A percentile compares a stretch with the other conserved stretches of the same genome.
These are phyloP conservation scores for Talpa occidentalis DNA, from an alignment of 2,113 vertebrate genomes.

Conservation along the genomic window DNA sequence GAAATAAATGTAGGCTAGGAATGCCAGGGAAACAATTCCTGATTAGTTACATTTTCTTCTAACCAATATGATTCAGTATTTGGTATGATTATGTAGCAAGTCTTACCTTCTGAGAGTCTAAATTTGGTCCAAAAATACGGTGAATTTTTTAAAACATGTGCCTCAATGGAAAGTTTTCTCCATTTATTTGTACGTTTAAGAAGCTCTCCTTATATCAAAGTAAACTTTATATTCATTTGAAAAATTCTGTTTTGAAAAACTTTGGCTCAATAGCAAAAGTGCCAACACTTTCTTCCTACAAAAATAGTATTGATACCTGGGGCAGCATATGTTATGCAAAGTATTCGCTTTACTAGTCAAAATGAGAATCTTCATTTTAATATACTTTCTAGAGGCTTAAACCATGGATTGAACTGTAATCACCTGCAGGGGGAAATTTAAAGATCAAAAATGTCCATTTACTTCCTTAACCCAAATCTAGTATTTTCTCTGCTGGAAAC, in stretches of 20 bases:
- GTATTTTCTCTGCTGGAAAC: constrained; percentile 72
- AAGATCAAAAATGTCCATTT: constrained; percentile 77
- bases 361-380: constrained; percentile 78
- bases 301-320: constrained; percentile 38
- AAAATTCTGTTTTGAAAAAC: constrained; percentile 49
- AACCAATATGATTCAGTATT: neutral
- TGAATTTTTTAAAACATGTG: neutral
- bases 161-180: neutral
- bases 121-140: neutral
- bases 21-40: neutral
- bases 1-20: neutral
- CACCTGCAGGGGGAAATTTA: constrained; percentile 50
- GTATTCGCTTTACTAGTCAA: constrained; percentile 50
- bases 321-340: constrained; percentile 65
- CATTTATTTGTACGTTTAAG: neutral
- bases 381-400: constrained; percentile 69
- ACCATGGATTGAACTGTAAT: constrained; percentile 70
- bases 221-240: constrained; percentile 7
- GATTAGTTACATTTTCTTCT: neutral
- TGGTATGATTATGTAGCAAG: neutral
- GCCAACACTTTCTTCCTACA: constrained; percentile 18
- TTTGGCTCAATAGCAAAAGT: neutral
- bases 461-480: constrained; percentile 66
- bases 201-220: neutral
- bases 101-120: neutral